Percentiles rank a stretch among this genome's conserved stretches.
These are phyloP conservation scores for Desmodus rotundus DNA, from an alignment of 2,113 vertebrate genomes.

Conservation along the genomic window DNA sequence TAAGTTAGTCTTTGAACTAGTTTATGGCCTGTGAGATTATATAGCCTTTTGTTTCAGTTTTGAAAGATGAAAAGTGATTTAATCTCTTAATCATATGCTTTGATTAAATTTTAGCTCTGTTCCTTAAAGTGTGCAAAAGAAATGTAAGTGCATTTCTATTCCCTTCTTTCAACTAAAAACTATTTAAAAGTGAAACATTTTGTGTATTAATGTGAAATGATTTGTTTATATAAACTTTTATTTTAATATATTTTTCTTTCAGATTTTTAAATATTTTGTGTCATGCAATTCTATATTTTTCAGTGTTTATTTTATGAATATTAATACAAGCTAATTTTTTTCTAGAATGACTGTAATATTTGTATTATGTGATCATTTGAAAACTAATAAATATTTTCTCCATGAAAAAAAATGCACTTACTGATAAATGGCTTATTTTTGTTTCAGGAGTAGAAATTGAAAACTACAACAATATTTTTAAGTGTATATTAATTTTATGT, in stretches of 20 bases:
- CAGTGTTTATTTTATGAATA: constrained; percentile 71
- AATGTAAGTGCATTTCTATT: constrained; percentile 66
- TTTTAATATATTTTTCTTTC: constrained; percentile 67
- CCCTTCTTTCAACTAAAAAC: constrained; percentile 38
- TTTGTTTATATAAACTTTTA: constrained; percentile 70
- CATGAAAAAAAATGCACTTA: constrained; percentile 76
- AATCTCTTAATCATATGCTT: constrained; percentile 33
- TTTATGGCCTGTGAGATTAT: constrained; percentile 47
- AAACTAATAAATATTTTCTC: constrained; percentile 78
- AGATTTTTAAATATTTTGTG: constrained; percentile 63
- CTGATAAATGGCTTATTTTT: constrained; percentile 77
- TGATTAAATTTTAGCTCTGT: constrained; percentile 55
- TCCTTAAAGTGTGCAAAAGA: constrained; percentile 57
- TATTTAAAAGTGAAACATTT: constrained; percentile 61
- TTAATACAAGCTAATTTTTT: constrained; percentile 67
- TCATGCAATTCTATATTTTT: constrained; percentile 66
- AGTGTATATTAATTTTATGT: constrained; percentile 63
- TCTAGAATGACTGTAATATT: constrained; percentile 73
- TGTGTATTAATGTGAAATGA: constrained; percentile 72
- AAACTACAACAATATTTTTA: constrained; percentile 62
- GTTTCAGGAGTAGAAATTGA: constrained; percentile 76
- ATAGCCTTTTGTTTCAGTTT: constrained; percentile 16
- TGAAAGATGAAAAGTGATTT: constrained; percentile 60
- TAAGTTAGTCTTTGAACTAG: constrained; percentile 29
- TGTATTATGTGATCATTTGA: constrained; percentile 74